Conservation (phyloP, 2,797 vertebrate species). For the Xerus rutilus region DNA sequence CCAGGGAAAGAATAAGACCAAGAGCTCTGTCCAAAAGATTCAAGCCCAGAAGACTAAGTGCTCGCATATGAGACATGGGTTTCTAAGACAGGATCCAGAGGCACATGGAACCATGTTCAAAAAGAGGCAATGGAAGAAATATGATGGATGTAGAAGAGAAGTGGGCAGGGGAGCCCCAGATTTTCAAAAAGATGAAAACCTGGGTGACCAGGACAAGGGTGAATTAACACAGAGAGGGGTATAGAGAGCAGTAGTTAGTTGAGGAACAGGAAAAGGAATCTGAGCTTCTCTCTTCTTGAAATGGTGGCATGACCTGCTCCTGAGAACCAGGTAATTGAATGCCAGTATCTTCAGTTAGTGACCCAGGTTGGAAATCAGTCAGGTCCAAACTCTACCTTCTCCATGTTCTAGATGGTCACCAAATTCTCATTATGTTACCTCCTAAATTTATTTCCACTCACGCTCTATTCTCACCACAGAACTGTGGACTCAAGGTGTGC, state of each 20-base stretch:
- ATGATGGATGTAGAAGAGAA: background rate
- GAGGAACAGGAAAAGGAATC: background rate
- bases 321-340: background rate
- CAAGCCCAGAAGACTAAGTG: background rate
- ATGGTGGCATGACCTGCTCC: background rate
- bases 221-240: background rate
- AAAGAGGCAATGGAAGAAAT: background rate
- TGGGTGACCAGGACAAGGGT: background rate
- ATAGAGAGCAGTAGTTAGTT: too few species aligned
- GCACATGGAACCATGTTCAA: accelerated
- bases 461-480: accelerated
- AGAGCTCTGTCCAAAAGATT: background rate
- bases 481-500: background rate
- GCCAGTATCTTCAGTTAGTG: too few species aligned
- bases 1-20: background rate
- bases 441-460: background rate
- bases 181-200: background rate
- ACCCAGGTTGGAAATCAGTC: background rate
- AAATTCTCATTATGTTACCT: background rate
- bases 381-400: background rate
- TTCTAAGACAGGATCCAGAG: background rate
- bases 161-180: accelerated
- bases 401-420: background rate
- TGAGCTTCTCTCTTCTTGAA: background rate
- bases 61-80: background rate